Evolutionary conservation across 2,797 vertebrate genomes (phyloP), one percentile per base, ranked within the genome.

Genomic region (Capromys pilorides): DNA sequence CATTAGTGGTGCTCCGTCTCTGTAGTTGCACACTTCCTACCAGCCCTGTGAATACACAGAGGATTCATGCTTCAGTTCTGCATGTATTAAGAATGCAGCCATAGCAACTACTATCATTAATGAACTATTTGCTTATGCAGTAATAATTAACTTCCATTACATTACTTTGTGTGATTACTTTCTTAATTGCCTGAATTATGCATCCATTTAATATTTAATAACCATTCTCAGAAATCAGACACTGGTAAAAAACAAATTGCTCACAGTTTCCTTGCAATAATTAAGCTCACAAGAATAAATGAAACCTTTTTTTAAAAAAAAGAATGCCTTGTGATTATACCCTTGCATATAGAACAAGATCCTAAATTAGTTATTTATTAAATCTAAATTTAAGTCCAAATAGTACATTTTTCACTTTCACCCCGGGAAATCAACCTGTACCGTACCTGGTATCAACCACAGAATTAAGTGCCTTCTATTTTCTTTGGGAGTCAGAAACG

Each of bases 81-180:
- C 98, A 99, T 99, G 99, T 99, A 99, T 99, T 99, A 99, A 99
- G 98, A 99, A 99, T 98, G 99, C 99, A 99, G 99, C 99, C 99
- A 99, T 99, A 99, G 99, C 99, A 98, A 99, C 99, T 99, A 99
- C 99, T 99, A 99, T 99, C 99, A 99, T 99, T 99, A 99, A 99
- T 99, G 99, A 99, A 99, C 99, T 99, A 99, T 99, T 99, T 99
- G 99, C 99, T 99, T 99, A 99, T 99, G 99, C 99, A 99, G 99
- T 99, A 99, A 99, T 99, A 99, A 99, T 99, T 99, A 99, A 99
- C 99, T 99, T 99, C 99, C 99, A 99, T 99, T 99, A 99, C 99
- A 99, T 99, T 99, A 99, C 99, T 99, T 99, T 99, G 99, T 99
- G 99, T 99, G 99, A 99, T 99, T 99, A 99, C 99, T 99, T 99